Conservation (phyloP, 2,113 vertebrate genomes). For the Erpornis zantholeuca region DNA sequence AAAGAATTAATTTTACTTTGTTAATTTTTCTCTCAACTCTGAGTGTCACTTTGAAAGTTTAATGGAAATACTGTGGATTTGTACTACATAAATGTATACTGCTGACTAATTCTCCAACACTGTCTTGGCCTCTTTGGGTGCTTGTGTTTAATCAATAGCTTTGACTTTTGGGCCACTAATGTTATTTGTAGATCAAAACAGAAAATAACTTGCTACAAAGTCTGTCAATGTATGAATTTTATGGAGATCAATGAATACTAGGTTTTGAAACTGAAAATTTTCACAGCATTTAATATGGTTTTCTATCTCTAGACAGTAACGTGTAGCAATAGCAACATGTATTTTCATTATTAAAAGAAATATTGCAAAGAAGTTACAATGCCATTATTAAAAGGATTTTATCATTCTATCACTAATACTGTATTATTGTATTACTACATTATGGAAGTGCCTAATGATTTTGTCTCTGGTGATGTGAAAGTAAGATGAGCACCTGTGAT, state of each 20-base stretch:
- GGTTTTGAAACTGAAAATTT: neutral
- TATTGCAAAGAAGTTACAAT: neutral
- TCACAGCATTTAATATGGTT: neutral
- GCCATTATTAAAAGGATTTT: neutral
- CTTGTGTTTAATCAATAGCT: neutral
- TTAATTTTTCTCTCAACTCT: neutral
- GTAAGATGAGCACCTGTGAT: neutral
- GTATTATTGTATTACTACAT: neutral
- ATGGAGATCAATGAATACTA: neutral
- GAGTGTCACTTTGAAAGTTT: neutral
- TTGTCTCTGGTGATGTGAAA: neutral
- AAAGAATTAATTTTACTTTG: neutral
- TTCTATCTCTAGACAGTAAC: neutral
- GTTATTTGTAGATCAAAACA: neutral
- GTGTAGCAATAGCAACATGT: neutral
- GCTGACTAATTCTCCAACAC: neutral
- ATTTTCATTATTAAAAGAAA: neutral
- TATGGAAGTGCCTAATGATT: neutral
- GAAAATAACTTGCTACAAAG: neutral
- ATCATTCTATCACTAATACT: neutral
- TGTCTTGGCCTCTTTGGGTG: neutral
- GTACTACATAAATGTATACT: neutral
- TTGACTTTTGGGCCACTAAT: neutral
- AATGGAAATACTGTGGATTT: neutral
- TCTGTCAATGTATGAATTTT: neutral